A percentile compares a stretch with the other conserved stretches of the same genome.
These are phyloP conservation scores for Indicator maculatus DNA, from an alignment of 2,113 vertebrate species.

Conservation along the genomic window DNA sequence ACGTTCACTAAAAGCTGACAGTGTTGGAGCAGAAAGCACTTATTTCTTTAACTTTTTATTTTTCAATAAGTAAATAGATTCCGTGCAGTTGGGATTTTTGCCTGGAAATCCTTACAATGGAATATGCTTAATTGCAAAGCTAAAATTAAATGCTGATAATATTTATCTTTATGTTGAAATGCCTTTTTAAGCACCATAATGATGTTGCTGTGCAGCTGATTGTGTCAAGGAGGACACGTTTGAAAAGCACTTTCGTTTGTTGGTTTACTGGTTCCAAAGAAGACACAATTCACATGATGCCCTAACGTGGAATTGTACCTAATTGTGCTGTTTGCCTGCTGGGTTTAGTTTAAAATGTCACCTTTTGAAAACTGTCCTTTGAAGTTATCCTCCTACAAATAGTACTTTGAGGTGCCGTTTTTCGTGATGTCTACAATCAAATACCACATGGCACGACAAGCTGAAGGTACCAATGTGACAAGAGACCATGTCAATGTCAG, in stretches of 20 bases:
- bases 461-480: neutral
- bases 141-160: constrained; percentile 37
- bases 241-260: constrained; percentile 54
- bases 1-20: neutral
- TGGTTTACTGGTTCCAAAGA: constrained; percentile 27
- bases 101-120: neutral
- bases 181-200: neutral
- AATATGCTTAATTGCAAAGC: constrained; percentile 26
- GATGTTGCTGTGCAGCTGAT: neutral
- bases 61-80: neutral
- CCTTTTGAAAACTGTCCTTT: neutral
- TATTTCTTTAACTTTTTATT: neutral
- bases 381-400: neutral
- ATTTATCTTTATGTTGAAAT: constrained; percentile 54
- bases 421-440: neutral
- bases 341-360: neutral
- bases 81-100: neutral
- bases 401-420: neutral
- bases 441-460: accelerated
- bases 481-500: accelerated
- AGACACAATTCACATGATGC: neutral
- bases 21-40: neutral
- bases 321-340: neutral
- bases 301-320: neutral
- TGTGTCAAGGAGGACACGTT: neutral